phyloP scores from a whole-genome alignment of 2,888 invertebrate genomes.

The Macrosoma leucophasiata region DNA sequence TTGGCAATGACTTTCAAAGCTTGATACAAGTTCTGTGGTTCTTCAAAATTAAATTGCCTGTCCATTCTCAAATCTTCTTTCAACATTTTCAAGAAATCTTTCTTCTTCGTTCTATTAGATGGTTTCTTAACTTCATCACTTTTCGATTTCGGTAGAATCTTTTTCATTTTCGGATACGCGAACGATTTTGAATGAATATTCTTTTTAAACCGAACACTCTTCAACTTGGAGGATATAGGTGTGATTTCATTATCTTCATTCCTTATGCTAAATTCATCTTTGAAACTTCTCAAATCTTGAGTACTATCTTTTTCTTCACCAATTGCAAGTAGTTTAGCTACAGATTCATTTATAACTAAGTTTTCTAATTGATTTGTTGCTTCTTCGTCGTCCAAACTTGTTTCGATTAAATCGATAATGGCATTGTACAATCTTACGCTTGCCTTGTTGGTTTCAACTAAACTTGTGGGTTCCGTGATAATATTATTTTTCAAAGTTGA shows the following conservation, averaged over 20 bases:
- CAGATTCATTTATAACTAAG: conserved; percentile 37
- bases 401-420: conserved; percentile 49
- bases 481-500: too few relatives aligned
- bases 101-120: conserved; percentile 30
- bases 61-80: conserved; percentile 41
- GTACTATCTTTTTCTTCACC: not conserved
- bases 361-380: too few relatives aligned
- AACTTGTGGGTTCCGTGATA: too few relatives aligned
- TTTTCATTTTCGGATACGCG: conserved; percentile 17
- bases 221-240: too few relatives aligned
- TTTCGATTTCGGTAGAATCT: conserved; percentile 15
- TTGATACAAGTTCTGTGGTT: conserved; percentile 45
- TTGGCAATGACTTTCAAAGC: conserved; percentile 45
- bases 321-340: conserved; percentile 33
- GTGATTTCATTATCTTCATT: too few relatives aligned
- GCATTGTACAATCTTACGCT: conserved; percentile 48
- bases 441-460: too few relatives aligned
- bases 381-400: conserved; percentile 43
- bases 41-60: conserved; percentile 27
- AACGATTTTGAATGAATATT: too few relatives aligned
- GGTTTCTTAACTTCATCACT: conserved; percentile 17
- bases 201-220: too few relatives aligned
- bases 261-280: too few relatives aligned
- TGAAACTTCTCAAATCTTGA: too few relatives aligned
- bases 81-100: conserved; percentile 35